phyloP scores from a whole-genome alignment of 2,113 vertebrate genomes.

The Coturnix japonica region DNA sequence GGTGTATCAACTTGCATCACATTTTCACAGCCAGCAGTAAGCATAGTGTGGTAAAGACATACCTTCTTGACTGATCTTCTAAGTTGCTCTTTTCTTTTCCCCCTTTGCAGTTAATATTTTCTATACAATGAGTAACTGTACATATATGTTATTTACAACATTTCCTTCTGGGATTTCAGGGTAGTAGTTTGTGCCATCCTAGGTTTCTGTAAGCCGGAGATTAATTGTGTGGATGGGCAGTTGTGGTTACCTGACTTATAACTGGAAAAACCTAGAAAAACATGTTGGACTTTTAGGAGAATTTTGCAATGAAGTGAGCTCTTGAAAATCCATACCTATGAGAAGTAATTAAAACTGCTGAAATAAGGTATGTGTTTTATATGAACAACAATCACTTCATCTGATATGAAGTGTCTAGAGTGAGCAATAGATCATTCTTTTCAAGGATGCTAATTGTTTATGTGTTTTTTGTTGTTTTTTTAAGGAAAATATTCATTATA shows the following conservation, averaged over 20 bases:
- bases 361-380: background rate
- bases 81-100: background rate
- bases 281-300: background rate
- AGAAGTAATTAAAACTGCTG: background rate
- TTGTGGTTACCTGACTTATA: background rate
- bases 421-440: background rate
- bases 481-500: constrained; percentile 37
- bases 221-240: rapidly evolving
- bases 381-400: background rate
- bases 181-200: background rate
- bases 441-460: background rate
- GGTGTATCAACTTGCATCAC: background rate
- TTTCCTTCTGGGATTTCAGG: background rate
- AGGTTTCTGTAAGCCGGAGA: background rate
- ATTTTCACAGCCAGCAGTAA: background rate
- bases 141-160: background rate
- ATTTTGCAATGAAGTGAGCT: background rate
- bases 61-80: background rate
- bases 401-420: background rate
- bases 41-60: background rate
- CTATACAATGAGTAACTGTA: background rate
- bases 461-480: background rate
- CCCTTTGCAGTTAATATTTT: background rate
- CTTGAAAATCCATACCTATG: background rate
- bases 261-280: background rate